Evolutionary conservation across 1,140 invertebrate genomes (phyloP).

Genomic region (Trissolcus basalis): DNA sequence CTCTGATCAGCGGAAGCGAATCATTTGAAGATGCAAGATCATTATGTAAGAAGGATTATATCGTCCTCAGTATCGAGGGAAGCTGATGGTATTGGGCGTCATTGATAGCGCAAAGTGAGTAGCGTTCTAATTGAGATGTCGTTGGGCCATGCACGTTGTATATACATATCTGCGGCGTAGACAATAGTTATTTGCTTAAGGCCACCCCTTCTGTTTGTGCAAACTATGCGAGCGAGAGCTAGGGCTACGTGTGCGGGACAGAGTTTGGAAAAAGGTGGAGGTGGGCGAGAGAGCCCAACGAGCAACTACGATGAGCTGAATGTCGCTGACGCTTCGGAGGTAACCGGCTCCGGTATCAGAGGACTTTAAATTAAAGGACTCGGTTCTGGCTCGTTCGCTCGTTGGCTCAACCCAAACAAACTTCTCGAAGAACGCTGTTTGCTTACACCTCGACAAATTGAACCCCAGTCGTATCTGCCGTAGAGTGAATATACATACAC

Average conservation of each 20-base stretch:
- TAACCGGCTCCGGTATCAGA: conserved; percentile 62
- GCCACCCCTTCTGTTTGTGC: conserved; percentile 73
- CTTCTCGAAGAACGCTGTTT: conserved; percentile 71
- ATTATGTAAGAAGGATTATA: conserved; percentile 37
- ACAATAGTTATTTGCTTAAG: conserved; percentile 74
- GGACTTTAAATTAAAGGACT: conserved; percentile 74
- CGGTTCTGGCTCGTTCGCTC: conserved; percentile 51
- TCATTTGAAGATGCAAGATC: no score
- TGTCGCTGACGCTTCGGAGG: conserved; percentile 49
- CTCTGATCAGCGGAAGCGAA: no score
- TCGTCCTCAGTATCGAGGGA: conserved; percentile 30
- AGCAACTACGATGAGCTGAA: conserved; percentile 43
- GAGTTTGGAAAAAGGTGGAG: conserved; percentile 41
- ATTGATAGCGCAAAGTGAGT: conserved; percentile 69
- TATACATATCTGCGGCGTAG: conserved; percentile 62
- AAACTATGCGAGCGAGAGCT: conserved; percentile 60
- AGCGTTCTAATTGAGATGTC: conserved; percentile 69
- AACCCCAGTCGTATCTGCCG: conserved; percentile 62
- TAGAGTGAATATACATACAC: conserved; percentile 33
- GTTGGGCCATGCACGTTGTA: conserved; percentile 49
- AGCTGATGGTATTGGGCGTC: conserved; percentile 54
- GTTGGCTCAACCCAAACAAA: conserved; percentile 71
- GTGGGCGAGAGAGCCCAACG: conserved; percentile 52
- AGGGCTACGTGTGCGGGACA: conserved; percentile 8
- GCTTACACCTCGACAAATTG: conserved; percentile 73